Percentiles rank a stretch among this genome's conserved stretches.
phyloP scores from a whole-genome alignment of 2,113 vertebrate genomes.

The Spilogale gracilis region DNA sequence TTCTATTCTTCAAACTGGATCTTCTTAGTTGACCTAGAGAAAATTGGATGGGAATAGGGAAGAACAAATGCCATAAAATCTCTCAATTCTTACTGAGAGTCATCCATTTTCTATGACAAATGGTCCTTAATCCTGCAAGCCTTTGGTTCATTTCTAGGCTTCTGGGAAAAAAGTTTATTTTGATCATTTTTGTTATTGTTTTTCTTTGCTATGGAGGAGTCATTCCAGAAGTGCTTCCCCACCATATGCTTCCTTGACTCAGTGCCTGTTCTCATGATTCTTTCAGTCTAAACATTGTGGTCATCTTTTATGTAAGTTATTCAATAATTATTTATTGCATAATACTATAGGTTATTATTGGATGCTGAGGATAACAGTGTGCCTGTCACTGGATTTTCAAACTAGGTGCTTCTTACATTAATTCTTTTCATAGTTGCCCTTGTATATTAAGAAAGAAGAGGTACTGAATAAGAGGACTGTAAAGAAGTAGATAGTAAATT shows the following conservation, averaged over 20 bases:
- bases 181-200: background rate
- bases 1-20: background rate
- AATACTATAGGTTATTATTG: background rate
- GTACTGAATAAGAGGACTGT: background rate
- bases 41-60: background rate
- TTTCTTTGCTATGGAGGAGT: background rate
- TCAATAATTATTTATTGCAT: background rate
- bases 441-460: background rate
- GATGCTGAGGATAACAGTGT: background rate
- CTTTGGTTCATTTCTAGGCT: background rate
- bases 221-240: background rate
- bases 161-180: background rate
- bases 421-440: slow-evolving; percentile 6
- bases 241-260: background rate
- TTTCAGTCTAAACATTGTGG: background rate
- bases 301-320: background rate
- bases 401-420: background rate
- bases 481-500: background rate
- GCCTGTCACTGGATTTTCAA: background rate
- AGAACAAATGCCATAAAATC: background rate
- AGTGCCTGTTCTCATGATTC: background rate
- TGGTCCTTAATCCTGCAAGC: background rate
- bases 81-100: background rate
- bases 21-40: background rate
- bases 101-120: background rate